Base-by-base conservation (phyloP, 2,797 vertebrate species). In the Mormyrus proboscirostris region DNA sequence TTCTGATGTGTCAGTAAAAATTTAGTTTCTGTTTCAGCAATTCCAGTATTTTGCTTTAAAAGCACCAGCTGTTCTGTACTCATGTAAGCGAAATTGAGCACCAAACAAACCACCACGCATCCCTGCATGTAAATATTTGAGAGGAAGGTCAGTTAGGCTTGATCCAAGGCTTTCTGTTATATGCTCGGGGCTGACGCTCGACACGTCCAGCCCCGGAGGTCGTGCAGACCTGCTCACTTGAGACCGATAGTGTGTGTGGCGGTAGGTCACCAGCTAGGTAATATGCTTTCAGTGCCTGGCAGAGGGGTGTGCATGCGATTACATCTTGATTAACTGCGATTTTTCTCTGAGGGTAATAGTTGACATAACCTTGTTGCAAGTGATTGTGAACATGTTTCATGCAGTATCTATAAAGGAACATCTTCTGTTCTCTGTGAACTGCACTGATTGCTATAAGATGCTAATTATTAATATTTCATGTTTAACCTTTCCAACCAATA, bases 231-330 rank as follows among this genome's bases (percentile, higher is more conserved):
- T 9, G 51, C 73, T 88, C 89, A 87, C 91, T 53, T 49, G 90
- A 91, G 90, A 47, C 85, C 91, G 89, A 88, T 90, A 12, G 14
- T 22, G 69, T 73, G 53, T 59, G 87, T 41, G 29, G 33, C 16
- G 29, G 14, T 87, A 90, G 91, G 82, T 90, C 76, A 29, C 89
- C 25, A 87, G 59, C 90, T 76, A 90, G 88, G 90, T 90, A 83
- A 89, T 88, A n/a, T 29, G 85, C 84, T 89, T 69, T 41, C n/a
- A 79, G 89, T 73, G 88, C 73, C 92, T 89, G 69, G 44, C 76
- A 89, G 91, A 41, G 65, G 22, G 33, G 47, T 88, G 82, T 49
- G 84, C 82, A 89, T 90, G 89, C 91, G 91, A 93, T 92, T 92
- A 84, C 89, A 90, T 91, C 90, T 90, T 90, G 90, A 92, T 92